A percentile compares a stretch with the other conserved stretches of the same genome.
Evolutionary conservation across 2,113 vertebrate genomes (phyloP).

Genomic region (Phalacrocorax pelagicus): DNA sequence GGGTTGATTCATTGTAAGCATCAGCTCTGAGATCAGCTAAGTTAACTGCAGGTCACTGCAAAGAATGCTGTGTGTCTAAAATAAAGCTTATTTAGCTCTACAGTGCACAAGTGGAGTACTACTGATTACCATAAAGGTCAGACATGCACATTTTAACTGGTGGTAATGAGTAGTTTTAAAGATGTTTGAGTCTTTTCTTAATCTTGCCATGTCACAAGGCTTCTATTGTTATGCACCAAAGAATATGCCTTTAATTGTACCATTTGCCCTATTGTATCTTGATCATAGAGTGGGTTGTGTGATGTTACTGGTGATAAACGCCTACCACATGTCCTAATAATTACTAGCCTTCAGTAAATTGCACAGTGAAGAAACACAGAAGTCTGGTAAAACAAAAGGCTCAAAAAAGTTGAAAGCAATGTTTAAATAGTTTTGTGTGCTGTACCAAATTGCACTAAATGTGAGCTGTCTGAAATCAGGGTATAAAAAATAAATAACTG

Average conservation of each 20-base stretch:
- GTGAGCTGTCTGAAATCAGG: neutral
- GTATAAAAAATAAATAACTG: conserved; percentile 38
- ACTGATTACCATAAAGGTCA: conserved; percentile 84
- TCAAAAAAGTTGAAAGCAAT: conserved; percentile 69
- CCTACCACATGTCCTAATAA: conserved; percentile 77
- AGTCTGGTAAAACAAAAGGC: conserved; percentile 70
- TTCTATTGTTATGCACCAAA: conserved; percentile 82
- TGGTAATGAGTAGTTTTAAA: conserved; percentile 83
- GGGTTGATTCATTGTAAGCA: conserved; percentile 65
- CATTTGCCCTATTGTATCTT: conserved; percentile 79
- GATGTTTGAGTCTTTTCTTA: conserved; percentile 82
- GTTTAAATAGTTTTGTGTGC: conserved; percentile 51
- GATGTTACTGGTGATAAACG: conserved; percentile 74
- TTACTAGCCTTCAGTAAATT: conserved; percentile 79
- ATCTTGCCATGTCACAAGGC: conserved; percentile 80
- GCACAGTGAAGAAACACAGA: conserved; percentile 59
- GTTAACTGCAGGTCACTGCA: conserved; percentile 75
- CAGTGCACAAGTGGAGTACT: conserved; percentile 64
- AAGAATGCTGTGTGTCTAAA: conserved; percentile 72
- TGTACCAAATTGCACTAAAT: conserved; percentile 43
- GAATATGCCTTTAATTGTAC: conserved; percentile 81
- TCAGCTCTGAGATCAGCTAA: conserved; percentile 66
- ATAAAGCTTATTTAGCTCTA: conserved; percentile 75
- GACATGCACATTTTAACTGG: conserved; percentile 78
- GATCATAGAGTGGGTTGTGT: conserved; percentile 72